phyloP scores from a whole-genome alignment of 1,140 invertebrate species.

The Bombus superbus region DNA sequence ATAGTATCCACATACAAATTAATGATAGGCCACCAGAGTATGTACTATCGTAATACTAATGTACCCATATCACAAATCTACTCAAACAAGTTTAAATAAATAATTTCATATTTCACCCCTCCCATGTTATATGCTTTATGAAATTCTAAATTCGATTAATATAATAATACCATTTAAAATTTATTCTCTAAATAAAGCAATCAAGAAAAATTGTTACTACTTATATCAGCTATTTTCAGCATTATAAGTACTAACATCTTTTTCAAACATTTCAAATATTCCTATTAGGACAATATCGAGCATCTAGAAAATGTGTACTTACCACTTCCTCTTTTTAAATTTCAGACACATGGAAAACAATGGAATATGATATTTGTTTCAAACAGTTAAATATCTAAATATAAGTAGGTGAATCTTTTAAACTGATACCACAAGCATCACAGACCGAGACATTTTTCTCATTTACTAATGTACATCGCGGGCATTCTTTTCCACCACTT shows the following conservation, averaged over 20 bases:
- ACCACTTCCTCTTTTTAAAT: conserved; percentile 1
- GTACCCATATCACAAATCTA: conserved; percentile 59
- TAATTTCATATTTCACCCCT: conserved; percentile 22
- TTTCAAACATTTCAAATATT: background rate
- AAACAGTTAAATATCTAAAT: conserved; percentile 80
- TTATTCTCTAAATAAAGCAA: background rate
- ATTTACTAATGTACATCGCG: conserved; percentile 91
- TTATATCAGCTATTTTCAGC: background rate
- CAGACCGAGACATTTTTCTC: conserved; percentile 86
- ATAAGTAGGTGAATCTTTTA: conserved; percentile 91
- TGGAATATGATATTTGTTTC: background rate
- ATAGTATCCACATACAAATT: conserved; percentile 12
- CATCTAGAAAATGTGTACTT: conserved; percentile 25
- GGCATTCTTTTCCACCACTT: conserved; percentile 90
- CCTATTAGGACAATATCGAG: background rate
- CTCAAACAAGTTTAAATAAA: conserved; percentile 41
- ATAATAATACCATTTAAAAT: conserved; percentile 36
- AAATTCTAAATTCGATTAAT: conserved; percentile 38
- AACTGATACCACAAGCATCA: conserved; percentile 87
- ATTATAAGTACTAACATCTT: conserved; percentile 15
- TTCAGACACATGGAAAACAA: conserved; percentile 11
- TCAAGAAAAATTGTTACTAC: conserved; percentile 13
- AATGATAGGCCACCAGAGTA: conserved; percentile 51
- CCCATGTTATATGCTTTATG: conserved; percentile 16
- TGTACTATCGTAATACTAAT: conserved; percentile 48